Conservation (phyloP, 2,113 vertebrate species). For the Tyrannus savana region DNA sequence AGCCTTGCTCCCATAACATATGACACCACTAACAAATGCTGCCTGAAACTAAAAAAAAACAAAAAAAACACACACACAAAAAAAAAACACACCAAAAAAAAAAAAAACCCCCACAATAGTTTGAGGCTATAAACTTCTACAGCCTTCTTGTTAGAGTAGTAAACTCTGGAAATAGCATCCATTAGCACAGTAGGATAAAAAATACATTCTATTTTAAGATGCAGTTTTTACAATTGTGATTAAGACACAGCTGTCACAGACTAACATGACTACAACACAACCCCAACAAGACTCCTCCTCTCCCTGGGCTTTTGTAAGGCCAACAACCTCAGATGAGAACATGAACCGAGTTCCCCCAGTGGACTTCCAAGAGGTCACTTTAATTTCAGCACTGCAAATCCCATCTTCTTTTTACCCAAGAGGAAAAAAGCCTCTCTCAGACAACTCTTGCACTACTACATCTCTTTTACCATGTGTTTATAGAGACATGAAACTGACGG, state of each 20-base stretch:
- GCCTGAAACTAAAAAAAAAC: not conserved
- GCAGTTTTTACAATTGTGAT: not conserved
- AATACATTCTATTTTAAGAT: not conserved
- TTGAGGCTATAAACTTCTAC: not conserved
- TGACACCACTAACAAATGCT: not conserved
- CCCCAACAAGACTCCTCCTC: not conserved
- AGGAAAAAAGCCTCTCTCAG: not conserved
- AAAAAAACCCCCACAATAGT: no score
- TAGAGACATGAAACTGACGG: not conserved
- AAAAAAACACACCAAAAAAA: no score
- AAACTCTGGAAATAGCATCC: not conserved
- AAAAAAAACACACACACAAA: not conserved
- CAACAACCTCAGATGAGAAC: not conserved
- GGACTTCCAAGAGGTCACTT: not conserved
- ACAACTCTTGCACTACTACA: not conserved
- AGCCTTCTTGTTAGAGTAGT: not conserved
- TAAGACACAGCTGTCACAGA: not conserved
- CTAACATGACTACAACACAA: not conserved
- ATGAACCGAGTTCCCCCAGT: not conserved
- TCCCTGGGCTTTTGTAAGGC: not conserved
- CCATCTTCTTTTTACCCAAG: not conserved
- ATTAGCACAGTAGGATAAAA: not conserved
- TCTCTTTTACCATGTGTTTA: not conserved
- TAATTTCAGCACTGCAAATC: not conserved
- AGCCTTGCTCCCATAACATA: accelerated